These are phyloP conservation scores for Anastatus disparis DNA, from an alignment of 1,140 invertebrate genomes.

Conservation along the genomic window DNA sequence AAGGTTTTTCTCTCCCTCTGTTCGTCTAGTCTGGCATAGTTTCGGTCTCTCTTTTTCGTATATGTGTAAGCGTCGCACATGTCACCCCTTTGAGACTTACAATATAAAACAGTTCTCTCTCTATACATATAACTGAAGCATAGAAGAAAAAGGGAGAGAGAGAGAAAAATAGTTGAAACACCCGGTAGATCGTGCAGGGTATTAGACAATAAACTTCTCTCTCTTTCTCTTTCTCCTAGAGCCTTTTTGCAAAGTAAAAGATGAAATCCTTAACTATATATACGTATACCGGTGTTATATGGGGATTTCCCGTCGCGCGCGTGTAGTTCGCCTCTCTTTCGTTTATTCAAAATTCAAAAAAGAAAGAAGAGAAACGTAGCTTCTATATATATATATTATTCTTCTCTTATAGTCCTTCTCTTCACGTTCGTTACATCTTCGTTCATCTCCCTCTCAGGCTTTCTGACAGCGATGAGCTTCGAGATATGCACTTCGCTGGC, in stretches of 20 bases:
- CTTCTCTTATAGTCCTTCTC: too few species aligned
- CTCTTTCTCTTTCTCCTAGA: slow-evolving; percentile 20
- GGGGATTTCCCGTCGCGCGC: slow-evolving; percentile 7
- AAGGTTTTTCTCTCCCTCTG: slow-evolving; percentile 51
- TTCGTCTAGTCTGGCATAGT: slow-evolving; percentile 40
- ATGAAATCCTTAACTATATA: neutral
- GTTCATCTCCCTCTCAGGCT: neutral
- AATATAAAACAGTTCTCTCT: too few species aligned
- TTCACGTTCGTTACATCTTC: neutral
- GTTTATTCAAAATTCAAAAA: slow-evolving; percentile 12
- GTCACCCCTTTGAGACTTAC: slow-evolving; percentile 5
- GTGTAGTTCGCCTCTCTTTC: neutral
- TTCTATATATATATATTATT: too few species aligned
- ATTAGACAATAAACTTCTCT: slow-evolving; percentile 17
- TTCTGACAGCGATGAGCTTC: slow-evolving; percentile 13
- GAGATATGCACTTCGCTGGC: slow-evolving; percentile 12
- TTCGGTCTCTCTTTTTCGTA: too few species aligned
- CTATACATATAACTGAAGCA: slow-evolving; percentile 1
- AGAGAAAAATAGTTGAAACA: slow-evolving; percentile 41
- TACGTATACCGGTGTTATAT: neutral
- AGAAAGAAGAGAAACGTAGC: too few species aligned
- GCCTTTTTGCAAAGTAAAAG: slow-evolving; percentile 13
- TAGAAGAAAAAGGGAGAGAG: neutral
- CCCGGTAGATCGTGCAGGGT: slow-evolving; percentile 40
- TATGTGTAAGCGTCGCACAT: neutral